Percentiles rank a stretch among this genome's conserved stretches.
Conservation (phyloP, 2,797 vertebrate species). For the Enteromius treurensis region DNA sequence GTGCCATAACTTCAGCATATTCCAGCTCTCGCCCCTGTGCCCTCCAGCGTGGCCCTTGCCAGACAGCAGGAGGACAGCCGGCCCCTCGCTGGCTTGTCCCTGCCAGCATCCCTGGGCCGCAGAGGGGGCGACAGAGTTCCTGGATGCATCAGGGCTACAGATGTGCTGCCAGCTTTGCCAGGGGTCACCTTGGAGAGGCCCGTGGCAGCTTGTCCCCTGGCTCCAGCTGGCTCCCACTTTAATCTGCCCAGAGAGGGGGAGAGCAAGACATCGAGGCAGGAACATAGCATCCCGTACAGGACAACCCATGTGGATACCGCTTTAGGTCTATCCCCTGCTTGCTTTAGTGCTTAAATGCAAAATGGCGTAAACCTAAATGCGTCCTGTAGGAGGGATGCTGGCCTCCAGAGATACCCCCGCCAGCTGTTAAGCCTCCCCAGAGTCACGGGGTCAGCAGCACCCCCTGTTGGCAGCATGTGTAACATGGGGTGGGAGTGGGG, state of each 20-base stretch:
- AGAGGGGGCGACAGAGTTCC: conserved; percentile 54
- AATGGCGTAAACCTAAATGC: conserved; percentile 19
- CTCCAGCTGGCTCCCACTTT: conserved; percentile 66
- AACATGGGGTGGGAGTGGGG: conserved; percentile 66
- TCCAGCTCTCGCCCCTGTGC: conserved; percentile 59
- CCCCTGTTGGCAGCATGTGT: conserved; percentile 67
- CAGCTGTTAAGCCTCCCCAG: conserved; percentile 69
- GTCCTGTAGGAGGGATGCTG: conserved; percentile 19
- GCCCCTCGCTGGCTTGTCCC: conserved; percentile 61
- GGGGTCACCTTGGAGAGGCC: conserved; percentile 71
- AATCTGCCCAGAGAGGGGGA: conserved; percentile 61
- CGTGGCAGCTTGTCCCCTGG: conserved; percentile 62
- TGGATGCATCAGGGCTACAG: conserved; percentile 65
- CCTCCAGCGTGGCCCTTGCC: conserved; percentile 62
- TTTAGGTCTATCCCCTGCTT: not conserved
- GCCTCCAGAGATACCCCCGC: conserved; percentile 66
- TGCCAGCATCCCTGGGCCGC: conserved; percentile 53
- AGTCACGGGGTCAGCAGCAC: conserved; percentile 62
- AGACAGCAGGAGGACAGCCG: conserved; percentile 62
- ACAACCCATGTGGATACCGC: conserved; percentile 12
- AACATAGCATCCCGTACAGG: conserved; percentile 30
- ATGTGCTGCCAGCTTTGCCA: conserved; percentile 71
- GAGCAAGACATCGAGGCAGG: conserved; percentile 30
- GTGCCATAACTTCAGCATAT: conserved; percentile 55
- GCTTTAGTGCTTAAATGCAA: conserved; percentile 8